phyloP scores from a whole-genome alignment of 2,113 vertebrate species.

The Eurystomus gularis region DNA sequence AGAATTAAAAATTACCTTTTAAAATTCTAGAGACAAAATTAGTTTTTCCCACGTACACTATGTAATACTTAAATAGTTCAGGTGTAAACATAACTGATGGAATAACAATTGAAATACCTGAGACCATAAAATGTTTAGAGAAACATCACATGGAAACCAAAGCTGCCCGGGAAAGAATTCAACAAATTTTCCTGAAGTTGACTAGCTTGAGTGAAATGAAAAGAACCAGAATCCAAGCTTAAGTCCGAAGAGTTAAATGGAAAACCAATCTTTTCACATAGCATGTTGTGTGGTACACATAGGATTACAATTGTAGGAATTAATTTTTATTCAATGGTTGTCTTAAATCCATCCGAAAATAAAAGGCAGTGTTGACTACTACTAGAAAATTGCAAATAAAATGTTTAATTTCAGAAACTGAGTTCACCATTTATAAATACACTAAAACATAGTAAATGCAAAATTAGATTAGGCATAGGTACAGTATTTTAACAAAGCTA shows the following conservation, averaged over 20 bases:
- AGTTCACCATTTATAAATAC: constrained; percentile 85
- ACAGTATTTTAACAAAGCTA: constrained; percentile 78
- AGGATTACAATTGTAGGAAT: not conserved
- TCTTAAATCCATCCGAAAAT: constrained; percentile 16
- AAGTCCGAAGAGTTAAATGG: not conserved
- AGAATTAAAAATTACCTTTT: not conserved
- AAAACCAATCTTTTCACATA: not conserved
- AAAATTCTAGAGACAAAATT: not conserved
- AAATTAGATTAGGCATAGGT: constrained; percentile 75
- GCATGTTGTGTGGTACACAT: not conserved
- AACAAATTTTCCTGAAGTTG: not conserved
- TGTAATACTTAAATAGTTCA: not conserved
- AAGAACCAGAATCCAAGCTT: not conserved
- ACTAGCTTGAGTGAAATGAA: not conserved
- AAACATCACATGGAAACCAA: not conserved
- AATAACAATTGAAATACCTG: not conserved
- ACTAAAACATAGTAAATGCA: constrained; percentile 81
- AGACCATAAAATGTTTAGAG: not conserved
- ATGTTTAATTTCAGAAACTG: constrained; percentile 85
- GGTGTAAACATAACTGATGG: not conserved
- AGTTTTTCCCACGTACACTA: not conserved
- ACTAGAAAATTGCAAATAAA: constrained; percentile 81
- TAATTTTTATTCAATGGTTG: not conserved
- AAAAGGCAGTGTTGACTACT: constrained; percentile 62
- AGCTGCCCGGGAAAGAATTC: not conserved